These are phyloP conservation scores for Drosophila austrosaltans DNA, from an alignment of 2,888 invertebrate genomes.

Conservation along the genomic window DNA sequence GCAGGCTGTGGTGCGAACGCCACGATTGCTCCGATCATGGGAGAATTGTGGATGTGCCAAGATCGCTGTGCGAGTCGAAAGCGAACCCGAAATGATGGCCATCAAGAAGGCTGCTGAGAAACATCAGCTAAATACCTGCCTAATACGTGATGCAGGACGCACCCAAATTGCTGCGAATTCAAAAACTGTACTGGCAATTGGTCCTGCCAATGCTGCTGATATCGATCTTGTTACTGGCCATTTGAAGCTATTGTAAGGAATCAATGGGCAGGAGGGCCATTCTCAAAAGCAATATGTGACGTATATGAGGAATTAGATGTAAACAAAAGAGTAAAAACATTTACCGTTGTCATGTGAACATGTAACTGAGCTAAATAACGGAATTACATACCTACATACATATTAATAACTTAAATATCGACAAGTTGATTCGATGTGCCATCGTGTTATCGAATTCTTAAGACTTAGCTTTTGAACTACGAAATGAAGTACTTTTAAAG, in stretches of 20 bases:
- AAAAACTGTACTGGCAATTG: slow-evolving; percentile 94
- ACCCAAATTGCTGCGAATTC: slow-evolving; percentile 96
- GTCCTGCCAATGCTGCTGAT: slow-evolving; percentile 92
- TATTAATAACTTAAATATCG: neutral
- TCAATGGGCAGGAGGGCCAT: neutral
- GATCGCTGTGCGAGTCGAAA: slow-evolving; percentile 92
- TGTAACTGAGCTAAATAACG: slow-evolving; percentile 51
- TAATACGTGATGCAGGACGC: slow-evolving; percentile 95
- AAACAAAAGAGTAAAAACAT: slow-evolving; percentile 35
- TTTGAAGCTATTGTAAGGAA: slow-evolving; percentile 89
- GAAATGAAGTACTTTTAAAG: too few relatives aligned
- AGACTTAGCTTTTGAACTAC: neutral
- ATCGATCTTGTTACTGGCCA: slow-evolving; percentile 94
- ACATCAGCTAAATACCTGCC: slow-evolving; percentile 88
- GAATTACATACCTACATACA: slow-evolving; percentile 43
- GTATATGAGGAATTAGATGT: slow-evolving; percentile 27
- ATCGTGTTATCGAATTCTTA: neutral
- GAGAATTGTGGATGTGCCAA: slow-evolving; percentile 92
- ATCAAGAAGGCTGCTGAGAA: slow-evolving; percentile 89
- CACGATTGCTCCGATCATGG: slow-evolving; percentile 86
- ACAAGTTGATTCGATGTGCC: neutral
- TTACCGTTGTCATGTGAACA: slow-evolving; percentile 48
- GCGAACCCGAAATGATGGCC: slow-evolving; percentile 88
- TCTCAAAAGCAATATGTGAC: slow-evolving; percentile 33
- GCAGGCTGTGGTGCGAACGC: slow-evolving; percentile 86